Percentiles rank a stretch among this genome's conserved stretches.
These are phyloP conservation scores for Laothoe populi DNA, from an alignment of 2,888 invertebrate species.

Conservation along the genomic window DNA sequence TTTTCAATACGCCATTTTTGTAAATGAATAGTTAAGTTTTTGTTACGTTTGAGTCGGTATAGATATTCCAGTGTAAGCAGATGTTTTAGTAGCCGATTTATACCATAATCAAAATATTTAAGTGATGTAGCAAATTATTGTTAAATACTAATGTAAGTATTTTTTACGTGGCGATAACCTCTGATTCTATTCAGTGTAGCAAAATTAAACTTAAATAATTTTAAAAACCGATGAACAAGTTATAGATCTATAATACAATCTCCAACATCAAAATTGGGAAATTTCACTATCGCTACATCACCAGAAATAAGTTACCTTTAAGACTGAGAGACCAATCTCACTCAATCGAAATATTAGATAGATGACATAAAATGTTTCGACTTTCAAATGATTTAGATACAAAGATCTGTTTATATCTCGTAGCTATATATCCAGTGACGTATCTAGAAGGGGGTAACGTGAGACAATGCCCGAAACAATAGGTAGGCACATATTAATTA, in stretches of 20 bases:
- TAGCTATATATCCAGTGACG: neutral
- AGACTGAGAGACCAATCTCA: slow-evolving; percentile 33
- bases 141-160: too few relatives aligned
- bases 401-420: slow-evolving; percentile 1
- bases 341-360: slow-evolving; percentile 24
- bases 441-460: neutral
- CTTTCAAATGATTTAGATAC: neutral
- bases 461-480: neutral
- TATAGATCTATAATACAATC: too few relatives aligned
- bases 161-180: too few relatives aligned
- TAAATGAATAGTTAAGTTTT: slow-evolving; percentile 46
- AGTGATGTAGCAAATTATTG: slow-evolving; percentile 12
- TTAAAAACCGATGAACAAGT: too few relatives aligned
- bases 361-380: slow-evolving; percentile 10
- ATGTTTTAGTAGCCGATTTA: slow-evolving; percentile 7
- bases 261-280: neutral
- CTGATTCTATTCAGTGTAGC: too few relatives aligned
- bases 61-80: slow-evolving; percentile 25
- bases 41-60: slow-evolving; percentile 27
- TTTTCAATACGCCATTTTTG: slow-evolving; percentile 63
- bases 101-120: neutral
- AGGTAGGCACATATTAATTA: neutral
- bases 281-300: neutral
- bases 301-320: slow-evolving; percentile 25
- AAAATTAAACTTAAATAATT: neutral